phyloP scores from a whole-genome alignment of 2,797 vertebrate genomes.

The Sebastes aleutianus region DNA sequence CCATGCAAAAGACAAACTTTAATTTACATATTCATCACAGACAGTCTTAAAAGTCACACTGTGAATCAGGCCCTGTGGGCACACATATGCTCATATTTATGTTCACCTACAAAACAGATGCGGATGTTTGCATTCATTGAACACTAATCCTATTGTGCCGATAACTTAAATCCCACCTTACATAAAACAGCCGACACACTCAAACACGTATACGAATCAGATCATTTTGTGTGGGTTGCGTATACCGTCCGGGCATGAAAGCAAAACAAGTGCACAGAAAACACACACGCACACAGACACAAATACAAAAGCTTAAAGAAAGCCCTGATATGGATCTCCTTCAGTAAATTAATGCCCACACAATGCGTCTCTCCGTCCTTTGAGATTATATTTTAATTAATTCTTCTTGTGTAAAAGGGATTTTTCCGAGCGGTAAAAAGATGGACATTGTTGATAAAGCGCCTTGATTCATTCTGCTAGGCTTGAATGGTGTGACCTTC shows the following conservation, averaged over 20 bases:
- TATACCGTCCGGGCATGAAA: background rate
- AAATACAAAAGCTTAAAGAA: background rate
- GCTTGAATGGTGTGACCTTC: conserved; percentile 24
- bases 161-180: background rate
- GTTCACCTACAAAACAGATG: conserved; percentile 4
- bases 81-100: background rate
- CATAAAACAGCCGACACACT: background rate
- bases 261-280: background rate
- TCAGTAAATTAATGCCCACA: background rate
- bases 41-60: background rate
- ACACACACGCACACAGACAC: background rate
- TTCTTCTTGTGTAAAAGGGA: background rate
- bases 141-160: background rate
- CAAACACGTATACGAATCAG: background rate
- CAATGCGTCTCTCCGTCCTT: background rate
- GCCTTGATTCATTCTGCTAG: background rate
- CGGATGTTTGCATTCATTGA: background rate
- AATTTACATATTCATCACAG: background rate
- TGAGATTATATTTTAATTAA: conserved; percentile 22
- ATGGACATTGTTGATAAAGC: conserved; percentile 16
- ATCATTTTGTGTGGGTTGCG: background rate
- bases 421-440: background rate
- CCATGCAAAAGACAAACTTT: background rate
- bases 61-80: background rate
- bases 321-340: background rate